phyloP scores from a whole-genome alignment of 2,888 invertebrate species.

The Zygothrica quintamaculata region DNA sequence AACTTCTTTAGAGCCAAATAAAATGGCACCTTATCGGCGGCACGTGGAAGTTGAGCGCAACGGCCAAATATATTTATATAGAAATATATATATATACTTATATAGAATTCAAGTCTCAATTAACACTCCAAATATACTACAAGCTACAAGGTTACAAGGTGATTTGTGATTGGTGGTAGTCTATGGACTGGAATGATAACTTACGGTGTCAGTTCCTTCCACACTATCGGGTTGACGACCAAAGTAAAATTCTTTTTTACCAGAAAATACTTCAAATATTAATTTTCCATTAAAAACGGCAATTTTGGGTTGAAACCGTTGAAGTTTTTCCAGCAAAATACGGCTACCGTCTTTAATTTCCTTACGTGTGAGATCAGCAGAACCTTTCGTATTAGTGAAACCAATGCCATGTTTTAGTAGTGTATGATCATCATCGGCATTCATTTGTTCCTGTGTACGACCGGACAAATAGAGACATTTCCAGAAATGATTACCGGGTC shows the following conservation, averaged over 20 bases:
- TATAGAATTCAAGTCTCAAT: no score
- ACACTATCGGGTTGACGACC: constrained; percentile 97
- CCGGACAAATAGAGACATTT: constrained; percentile 98
- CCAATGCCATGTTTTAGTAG: constrained; percentile 97
- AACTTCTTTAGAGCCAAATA: constrained; percentile 98
- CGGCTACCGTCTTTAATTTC: constrained; percentile 97
- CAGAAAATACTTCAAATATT: constrained; percentile 98
- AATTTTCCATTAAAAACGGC: constrained; percentile 99
- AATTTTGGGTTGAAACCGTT: constrained; percentile 96
- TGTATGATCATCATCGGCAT: constrained; percentile 97
- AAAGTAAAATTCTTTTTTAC: constrained; percentile 98
- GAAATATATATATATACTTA: no score
- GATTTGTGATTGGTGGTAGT: no score
- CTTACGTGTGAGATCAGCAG: constrained; percentile 96
- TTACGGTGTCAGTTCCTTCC: constrained; percentile 97
- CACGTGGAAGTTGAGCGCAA: constrained; percentile 98
- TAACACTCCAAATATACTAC: no score
- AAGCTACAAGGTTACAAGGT: no score
- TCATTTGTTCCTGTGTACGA: constrained; percentile 97
- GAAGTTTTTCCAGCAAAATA: constrained; percentile 94
- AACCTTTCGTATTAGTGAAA: constrained; percentile 98
- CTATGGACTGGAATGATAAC: no score
- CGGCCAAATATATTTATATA: constrained; percentile 97
- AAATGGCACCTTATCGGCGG: constrained; percentile 99
- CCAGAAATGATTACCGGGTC: constrained; percentile 99